Evolutionary conservation across 2,797 vertebrate genomes (phyloP), one percentile per base, ranked within the genome.

Genomic region (Eleutherodactylus coqui): DNA sequence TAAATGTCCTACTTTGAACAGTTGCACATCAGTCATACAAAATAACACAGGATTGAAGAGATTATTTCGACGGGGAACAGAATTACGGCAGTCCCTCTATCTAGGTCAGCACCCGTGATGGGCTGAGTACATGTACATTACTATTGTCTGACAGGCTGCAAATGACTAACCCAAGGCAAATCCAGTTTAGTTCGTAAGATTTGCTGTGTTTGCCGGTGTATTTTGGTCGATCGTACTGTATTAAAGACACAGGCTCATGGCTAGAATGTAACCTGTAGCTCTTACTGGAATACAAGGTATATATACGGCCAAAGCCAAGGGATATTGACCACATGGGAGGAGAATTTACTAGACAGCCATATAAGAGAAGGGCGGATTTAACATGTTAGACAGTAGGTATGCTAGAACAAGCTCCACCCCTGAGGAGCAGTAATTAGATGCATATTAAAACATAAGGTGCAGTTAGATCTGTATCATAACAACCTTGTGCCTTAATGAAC

Each of bases 131-230:
- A 16, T 73, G 45, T 73, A 73, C 70, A 73, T 73, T 73, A 73
- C 70, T 27, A 38, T 10, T 76, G 47, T 51, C 45, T 76, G 75
- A 76, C 75, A 76, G 75, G 47, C 47, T 76, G 75, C 29, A 53
- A 76, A 76, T 53, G 75, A 51, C 75, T 51, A 73, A 73, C 70
- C 70, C 45, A 34, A 76, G 47, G 29, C 29, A 53, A 76, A 76
- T 53, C 27, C 75, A 32, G 8, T 53, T 76, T 60, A n/a, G 51
- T 79, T 73, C 45, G 27, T 73, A 73, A 6, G 41, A 73, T 73
- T 77, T 77, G 47, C 75, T 77, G 27, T 53, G 32, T 45, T 73
- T 73, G 38, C 38, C 24, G 27, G 70, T 73, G 29, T 73, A 73
- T 73, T 27, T 73, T 27, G 13, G 24, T 73, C 27, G 21, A 73